Evolutionary conservation across 2,888 invertebrate species (phyloP), one percentile per base, ranked within the genome.

Genomic region (Malthinus flaveolus): DNA sequence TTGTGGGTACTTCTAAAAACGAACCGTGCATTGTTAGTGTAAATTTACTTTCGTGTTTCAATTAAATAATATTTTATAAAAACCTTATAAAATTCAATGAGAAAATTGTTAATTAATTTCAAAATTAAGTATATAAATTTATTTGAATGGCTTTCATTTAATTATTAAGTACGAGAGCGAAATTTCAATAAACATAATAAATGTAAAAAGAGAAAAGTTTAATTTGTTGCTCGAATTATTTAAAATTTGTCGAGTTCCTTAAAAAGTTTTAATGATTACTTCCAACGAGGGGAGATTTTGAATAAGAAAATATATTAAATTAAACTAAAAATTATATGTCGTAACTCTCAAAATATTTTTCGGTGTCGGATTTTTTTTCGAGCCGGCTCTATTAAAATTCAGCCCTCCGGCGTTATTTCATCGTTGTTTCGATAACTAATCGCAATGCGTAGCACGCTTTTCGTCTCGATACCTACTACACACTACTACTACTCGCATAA

Each of bases 401-500:
- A 42, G 39, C 15, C 39, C 39, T 23, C 23, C 15, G 23, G 39
- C 39, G 39, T 42, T 42, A 36, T 36, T 36, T 36, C 36, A 36
- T 10, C 36, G 36, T 36, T 36, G 35, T 46, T 52, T 51, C 44
- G 45, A 23, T 31, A 32, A 46, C 45, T 46, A 46, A 33, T 52
- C 44, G 36, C 52, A 46, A 51, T 44, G 45, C 39, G 39, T 42
- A 15, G 39, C 39, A 42, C 39, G 39, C 39, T 42, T 42, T 23
- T 42, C 10, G 15, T 42, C 15, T 42, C 13, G 15, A 42, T 23
- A 23, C 23, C 2, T 5, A 23, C 23, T 3, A 56, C 44, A 49
- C 45, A 55, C n/a, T n/a, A n/a, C 2, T 5, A 23, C 23, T 3
- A 56, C 44, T 44, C 45, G 49, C 55, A 55, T 55, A 55, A 55